Base-by-base conservation (phyloP, 2,888 invertebrate genomes). In the Hirtodrosophila confusa region DNA sequence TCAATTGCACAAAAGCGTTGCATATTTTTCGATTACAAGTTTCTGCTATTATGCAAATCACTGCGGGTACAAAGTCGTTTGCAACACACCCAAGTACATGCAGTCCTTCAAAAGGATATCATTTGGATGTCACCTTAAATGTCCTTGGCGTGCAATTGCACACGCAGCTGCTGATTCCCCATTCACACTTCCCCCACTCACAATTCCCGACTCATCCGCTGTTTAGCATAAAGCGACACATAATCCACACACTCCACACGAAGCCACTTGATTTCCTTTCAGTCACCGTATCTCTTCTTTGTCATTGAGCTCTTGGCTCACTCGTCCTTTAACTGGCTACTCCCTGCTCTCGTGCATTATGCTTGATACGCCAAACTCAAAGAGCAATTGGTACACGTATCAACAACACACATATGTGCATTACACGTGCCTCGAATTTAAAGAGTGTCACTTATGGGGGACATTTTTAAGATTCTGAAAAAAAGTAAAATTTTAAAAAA, bases 241-340 rank as follows among this genome's bases (percentile, higher is more conserved):
- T 73, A 73, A 73, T 78, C 78, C 74, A 67, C 69, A 66, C 41
- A 44, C 73, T 57, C 47, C 33, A 41, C 74, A 67, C 33, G 56
- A 77, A 33, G 37, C 35, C 78, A 73, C 61, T 66, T 61, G 57
- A 73, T 67, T 73, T 51, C 50, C 61, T 62, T 73, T 61, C 31
- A 58, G 43, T 53, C 12, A 50, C n/a, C 36, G n/a, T 36, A 72
- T n/a, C 29, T 36, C 7, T 33, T 35, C 31, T 29, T 41, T 66
- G 50, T 9, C 48, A 66, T 58, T 64, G 33, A 49, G 29, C 36
- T 24, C 37, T 9, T 8, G 23, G 50, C 27, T 5, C 45, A 51
- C n/a, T 27, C 24, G 3, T 53, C 36, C 6, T 17, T 23, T 3
- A 10, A 7, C 11, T 17, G 10, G 3, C 1, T 10, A 23, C 9